phyloP scores from a whole-genome alignment of 1,140 invertebrate genomes.

The Sogatella furcifera region DNA sequence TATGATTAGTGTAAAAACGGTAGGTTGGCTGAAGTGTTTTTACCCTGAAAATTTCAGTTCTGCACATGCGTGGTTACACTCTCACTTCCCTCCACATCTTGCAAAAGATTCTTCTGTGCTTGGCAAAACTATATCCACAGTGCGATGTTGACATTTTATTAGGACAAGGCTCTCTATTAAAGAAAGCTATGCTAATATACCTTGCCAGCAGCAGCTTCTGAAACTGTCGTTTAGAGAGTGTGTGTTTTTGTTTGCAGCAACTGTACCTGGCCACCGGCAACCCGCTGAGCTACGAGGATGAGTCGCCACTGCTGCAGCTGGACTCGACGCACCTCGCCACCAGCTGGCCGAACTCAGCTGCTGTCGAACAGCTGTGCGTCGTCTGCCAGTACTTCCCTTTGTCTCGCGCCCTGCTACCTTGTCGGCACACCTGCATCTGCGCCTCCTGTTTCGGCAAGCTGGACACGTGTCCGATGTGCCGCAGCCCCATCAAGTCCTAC shows the following conservation, averaged over 20 bases:
- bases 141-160: too few species aligned
- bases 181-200: too few species aligned
- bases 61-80: too few species aligned
- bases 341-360: not conserved
- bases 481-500: conserved; percentile 65
- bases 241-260: conserved; percentile 44
- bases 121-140: too few species aligned
- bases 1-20: too few species aligned
- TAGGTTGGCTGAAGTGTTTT: too few species aligned
- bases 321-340: conserved; percentile 19
- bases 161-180: too few species aligned
- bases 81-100: too few species aligned
- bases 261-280: conserved; percentile 58
- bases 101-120: too few species aligned
- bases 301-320: conserved; percentile 31
- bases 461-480: conserved; percentile 71
- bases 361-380: conserved; percentile 56
- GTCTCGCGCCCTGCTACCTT: conserved; percentile 66
- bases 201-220: too few species aligned
- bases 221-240: too few species aligned
- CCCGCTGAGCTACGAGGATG: conserved; percentile 44
- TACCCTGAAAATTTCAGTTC: too few species aligned
- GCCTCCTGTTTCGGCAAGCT: conserved; percentile 58
- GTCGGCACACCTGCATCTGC: conserved; percentile 74
- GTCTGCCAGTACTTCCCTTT: conserved; percentile 66